phyloP scores from a whole-genome alignment of 23 tunicate species.

The Styela plicata region DNA sequence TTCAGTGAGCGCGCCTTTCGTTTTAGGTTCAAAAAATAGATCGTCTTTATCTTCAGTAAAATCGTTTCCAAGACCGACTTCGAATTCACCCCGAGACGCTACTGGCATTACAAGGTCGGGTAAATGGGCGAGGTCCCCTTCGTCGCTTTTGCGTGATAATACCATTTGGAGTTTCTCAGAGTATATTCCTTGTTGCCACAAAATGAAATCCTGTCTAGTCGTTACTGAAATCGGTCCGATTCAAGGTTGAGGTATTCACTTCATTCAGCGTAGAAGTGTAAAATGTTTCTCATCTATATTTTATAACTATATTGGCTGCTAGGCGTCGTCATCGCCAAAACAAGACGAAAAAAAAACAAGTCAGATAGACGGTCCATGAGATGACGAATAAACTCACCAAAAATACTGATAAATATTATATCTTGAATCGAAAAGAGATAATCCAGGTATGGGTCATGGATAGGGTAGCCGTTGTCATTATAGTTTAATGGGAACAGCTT shows the following conservation, averaged over 20 bases:
- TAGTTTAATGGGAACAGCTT: too few relatives aligned
- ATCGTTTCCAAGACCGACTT: neutral
- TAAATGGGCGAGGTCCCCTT: neutral
- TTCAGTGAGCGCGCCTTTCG: neutral
- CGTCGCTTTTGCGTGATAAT: neutral
- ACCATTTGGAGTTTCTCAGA: neutral
- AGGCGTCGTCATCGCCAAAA: neutral
- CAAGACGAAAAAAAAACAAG: neutral
- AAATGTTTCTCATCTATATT: neutral
- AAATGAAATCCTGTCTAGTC: too few relatives aligned
- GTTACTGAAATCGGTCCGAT: too few relatives aligned
- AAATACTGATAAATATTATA: neutral
- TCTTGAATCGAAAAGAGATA: neutral
- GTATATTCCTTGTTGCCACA: too few relatives aligned
- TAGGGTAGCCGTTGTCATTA: too few relatives aligned
- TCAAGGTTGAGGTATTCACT: too few relatives aligned
- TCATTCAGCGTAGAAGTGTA: neutral
- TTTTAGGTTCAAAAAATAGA: neutral
- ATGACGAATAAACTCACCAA: neutral
- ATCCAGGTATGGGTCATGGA: too few relatives aligned
- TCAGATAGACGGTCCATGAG: neutral
- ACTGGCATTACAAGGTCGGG: neutral
- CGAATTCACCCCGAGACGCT: neutral
- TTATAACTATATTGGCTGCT: neutral
- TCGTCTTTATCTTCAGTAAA: neutral